Percentiles rank a stretch among this genome's conserved stretches.
phyloP scores from a whole-genome alignment of 1,140 invertebrate species.

The Copidosoma floridanum region DNA sequence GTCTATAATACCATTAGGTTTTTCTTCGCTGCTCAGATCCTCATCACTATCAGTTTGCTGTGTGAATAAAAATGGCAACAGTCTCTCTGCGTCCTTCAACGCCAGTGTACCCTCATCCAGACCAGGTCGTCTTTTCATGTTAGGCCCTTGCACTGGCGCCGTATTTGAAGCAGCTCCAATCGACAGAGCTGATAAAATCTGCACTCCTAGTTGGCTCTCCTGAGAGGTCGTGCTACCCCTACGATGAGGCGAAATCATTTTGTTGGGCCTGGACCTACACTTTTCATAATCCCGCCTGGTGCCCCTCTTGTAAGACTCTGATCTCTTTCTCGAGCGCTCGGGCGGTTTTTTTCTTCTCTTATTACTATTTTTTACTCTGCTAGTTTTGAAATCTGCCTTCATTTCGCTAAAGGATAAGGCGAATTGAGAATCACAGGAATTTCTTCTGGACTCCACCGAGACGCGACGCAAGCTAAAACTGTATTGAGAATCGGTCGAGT shows the following conservation, averaged over 20 bases:
- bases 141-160: conserved; percentile 51
- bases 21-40: conserved; percentile 53
- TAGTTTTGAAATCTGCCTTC: conserved; percentile 62
- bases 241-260: conserved; percentile 55
- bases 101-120: conserved; percentile 42
- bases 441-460: conserved; percentile 77
- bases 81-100: conserved; percentile 56
- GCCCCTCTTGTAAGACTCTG: conserved; percentile 28
- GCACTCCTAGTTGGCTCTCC: conserved; percentile 70
- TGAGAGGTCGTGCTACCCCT: conserved; percentile 76
- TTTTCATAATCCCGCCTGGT: conserved; percentile 44
- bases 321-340: conserved; percentile 27
- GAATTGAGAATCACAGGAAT: conserved; percentile 81
- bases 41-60: conserved; percentile 58
- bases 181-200: conserved; percentile 57
- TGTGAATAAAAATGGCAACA: conserved; percentile 58
- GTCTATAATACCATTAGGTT: conserved; percentile 54
- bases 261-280: conserved; percentile 50
- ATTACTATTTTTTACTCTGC: conserved; percentile 50
- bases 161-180: conserved; percentile 53
- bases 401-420: conserved; percentile 80
- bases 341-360: conserved; percentile 25
- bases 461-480: conserved; percentile 76
- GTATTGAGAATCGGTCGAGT: conserved; percentile 75
- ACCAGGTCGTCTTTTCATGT: conserved; percentile 60